phyloP scores from a whole-genome alignment of 2,888 invertebrate species.

The Maniola hyperantus region DNA sequence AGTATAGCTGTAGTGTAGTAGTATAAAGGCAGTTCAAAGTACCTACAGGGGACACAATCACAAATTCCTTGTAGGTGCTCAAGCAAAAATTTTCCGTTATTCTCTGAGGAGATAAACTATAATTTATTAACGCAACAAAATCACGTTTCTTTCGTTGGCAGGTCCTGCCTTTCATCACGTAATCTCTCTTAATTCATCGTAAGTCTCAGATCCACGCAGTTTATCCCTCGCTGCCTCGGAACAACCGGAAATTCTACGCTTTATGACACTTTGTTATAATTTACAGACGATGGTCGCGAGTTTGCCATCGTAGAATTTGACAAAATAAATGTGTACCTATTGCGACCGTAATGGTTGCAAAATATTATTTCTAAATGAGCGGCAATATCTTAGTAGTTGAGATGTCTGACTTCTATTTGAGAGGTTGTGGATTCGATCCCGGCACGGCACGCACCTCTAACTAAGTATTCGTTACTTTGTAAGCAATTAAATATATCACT shows the following conservation, averaged over 20 bases:
- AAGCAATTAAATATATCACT: too few relatives aligned
- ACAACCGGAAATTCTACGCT: conserved; percentile 28
- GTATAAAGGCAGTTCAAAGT: too few relatives aligned
- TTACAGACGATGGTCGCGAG: conserved; percentile 14
- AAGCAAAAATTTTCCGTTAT: conserved; percentile 13
- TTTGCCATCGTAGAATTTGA: not conserved
- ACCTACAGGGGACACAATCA: not conserved
- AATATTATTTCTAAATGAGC: not conserved
- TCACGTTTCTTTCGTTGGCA: conserved; percentile 20
- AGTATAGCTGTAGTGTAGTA: too few relatives aligned
- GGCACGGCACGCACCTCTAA: too few relatives aligned
- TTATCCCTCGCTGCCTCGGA: conserved; percentile 25
- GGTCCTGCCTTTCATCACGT: conserved; percentile 27
- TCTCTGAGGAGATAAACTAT: conserved; percentile 18
- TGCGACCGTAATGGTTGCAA: not conserved
- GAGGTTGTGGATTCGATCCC: too few relatives aligned
- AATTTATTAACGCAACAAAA: conserved; percentile 27
- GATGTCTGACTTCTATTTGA: too few relatives aligned
- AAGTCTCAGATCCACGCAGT: conserved; percentile 30
- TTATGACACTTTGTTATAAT: conserved; percentile 27
- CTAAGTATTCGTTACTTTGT: too few relatives aligned
- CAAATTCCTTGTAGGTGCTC: not conserved
- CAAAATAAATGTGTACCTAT: not conserved
- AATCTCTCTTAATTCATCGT: conserved; percentile 36
- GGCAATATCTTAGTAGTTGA: too few relatives aligned